phyloP scores from a whole-genome alignment of 2,797 vertebrate genomes.

The Myotis pilosus region DNA sequence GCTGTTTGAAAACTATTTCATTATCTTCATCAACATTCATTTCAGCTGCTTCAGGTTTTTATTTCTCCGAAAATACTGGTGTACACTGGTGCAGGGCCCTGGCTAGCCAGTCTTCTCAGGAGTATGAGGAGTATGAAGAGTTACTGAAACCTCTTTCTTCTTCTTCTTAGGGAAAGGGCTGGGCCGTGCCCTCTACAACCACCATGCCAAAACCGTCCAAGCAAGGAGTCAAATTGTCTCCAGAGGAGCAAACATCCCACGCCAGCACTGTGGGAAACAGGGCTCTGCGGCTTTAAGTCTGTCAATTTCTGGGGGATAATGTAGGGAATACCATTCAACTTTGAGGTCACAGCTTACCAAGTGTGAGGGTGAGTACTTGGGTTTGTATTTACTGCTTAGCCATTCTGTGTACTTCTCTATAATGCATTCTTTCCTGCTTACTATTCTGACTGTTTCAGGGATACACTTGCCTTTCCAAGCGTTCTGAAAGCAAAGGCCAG shows the following conservation, averaged over 20 bases:
- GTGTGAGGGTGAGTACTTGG: background rate
- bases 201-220: background rate
- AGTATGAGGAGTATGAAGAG: background rate
- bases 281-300: background rate
- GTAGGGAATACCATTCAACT: background rate
- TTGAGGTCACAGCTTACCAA: constrained; percentile 6
- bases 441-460: background rate
- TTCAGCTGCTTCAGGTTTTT: constrained; percentile 82
- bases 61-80: constrained; percentile 88
- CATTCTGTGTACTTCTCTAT: background rate
- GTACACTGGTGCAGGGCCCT: constrained; percentile 91
- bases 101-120: constrained; percentile 83
- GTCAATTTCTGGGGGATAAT: background rate
- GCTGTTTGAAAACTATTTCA: constrained; percentile 87
- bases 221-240: background rate
- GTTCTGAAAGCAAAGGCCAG: background rate
- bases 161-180: constrained; percentile 60
- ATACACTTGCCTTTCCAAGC: background rate
- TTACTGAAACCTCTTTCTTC: constrained; percentile 54
- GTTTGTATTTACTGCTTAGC: background rate
- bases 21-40: constrained; percentile 81
- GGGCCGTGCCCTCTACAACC: background rate
- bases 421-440: background rate
- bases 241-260: background rate
- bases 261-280: background rate